Base-by-base conservation (phyloP, 2,888 invertebrate genomes). In the Caenorhabditis sulstoni region DNA sequence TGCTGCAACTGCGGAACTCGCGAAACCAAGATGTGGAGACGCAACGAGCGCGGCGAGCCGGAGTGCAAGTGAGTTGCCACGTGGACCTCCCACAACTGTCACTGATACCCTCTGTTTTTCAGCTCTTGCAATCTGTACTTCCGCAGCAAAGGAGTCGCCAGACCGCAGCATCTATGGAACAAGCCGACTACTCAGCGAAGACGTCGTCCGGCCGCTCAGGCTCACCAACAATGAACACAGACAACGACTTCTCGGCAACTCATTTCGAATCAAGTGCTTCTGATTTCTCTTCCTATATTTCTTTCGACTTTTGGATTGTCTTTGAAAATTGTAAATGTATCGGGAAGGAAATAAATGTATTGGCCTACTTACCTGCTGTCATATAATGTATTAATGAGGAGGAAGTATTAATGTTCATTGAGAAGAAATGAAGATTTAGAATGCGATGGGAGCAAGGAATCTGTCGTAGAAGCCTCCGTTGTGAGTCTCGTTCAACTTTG, bases 131-230 rank as follows among this genome's bases (percentile, higher is more conserved):
- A 41, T 11, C 11, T 70, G 37, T 70, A 70, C 52, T 53, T 55
- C 16, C 70, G 70, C 5, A 12, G 12, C 20, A 68, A 61, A 3
- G 61, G 61, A 47, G n/a, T 9, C 14, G 44, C 45, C 37, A 35
- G 70, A 39, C 70, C 70, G 16, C 14, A 12, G 18, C 18, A 39
- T 7, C 11, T 70, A 20, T 70, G 70, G 70, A 70, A 70, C 47
- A 70, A 70, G 47, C 61, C 61, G 47, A 53, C 61, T 14, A 16
- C 23, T 12, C 61, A 37, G 53, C 44, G 70, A 53, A 61, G 37
- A 44, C 59, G 70, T 11, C 70, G 70, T 41, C 61, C 70, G 18
- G 39, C 18, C 18, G 70, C 18, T 44, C 52, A 4, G 41, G 22
- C 50, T 39, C 29, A 47, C 41, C 23, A 29, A 23, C 52, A 44